A percentile compares a stretch with the other conserved stretches of the same genome.
Evolutionary conservation across 2,797 vertebrate species (phyloP).

Genomic region (Acomys russatus): DNA sequence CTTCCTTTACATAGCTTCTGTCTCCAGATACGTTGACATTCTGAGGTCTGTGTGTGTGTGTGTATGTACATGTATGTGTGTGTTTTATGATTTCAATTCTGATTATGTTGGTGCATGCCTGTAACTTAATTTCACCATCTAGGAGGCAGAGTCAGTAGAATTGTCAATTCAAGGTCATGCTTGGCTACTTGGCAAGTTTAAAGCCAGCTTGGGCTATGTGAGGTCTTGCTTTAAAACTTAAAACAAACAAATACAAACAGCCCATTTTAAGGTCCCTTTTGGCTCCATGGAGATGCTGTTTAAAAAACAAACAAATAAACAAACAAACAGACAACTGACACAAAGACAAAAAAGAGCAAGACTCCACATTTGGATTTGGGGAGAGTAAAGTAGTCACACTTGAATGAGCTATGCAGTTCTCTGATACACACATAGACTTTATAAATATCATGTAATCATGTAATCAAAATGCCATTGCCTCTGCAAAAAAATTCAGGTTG

Average conservation of each 20-base stretch:
- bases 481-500: background rate
- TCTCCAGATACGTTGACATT: background rate
- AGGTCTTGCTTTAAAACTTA: background rate
- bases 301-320: background rate
- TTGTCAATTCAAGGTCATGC: background rate
- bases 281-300: background rate
- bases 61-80: background rate
- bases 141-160: background rate
- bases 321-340: background rate
- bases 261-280: background rate
- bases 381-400: background rate
- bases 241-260: background rate
- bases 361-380: background rate
- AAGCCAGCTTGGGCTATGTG: background rate
- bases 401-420: background rate
- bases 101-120: background rate
- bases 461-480: constrained; percentile 31
- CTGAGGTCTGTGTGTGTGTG: background rate
- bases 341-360: background rate
- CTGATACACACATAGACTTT: background rate
- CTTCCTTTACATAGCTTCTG: background rate
- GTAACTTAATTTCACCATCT: background rate
- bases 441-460: background rate
- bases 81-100: background rate
- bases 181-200: background rate